Evolutionary conservation across 53 echinoderm and acorn worm genomes (phyloP).

Genomic region (Glandiceps talaboti): DNA sequence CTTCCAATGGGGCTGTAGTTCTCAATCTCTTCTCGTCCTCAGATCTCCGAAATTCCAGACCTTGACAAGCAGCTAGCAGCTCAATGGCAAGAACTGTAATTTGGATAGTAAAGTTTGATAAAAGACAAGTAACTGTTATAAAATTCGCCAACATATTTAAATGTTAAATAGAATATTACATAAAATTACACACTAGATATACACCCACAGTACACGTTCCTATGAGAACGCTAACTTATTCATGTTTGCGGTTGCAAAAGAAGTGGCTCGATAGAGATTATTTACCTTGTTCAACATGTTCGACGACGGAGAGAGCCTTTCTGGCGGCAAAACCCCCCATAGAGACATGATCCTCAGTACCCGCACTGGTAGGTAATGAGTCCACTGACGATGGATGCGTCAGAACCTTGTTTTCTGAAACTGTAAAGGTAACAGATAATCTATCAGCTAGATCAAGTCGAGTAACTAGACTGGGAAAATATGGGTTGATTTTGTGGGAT

Average conservation of each 20-base stretch:
- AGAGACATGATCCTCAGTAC: conserved; percentile 90
- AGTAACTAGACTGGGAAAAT: too few species aligned
- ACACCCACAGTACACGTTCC: too few species aligned
- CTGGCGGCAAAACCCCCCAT: conserved; percentile 96
- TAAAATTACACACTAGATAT: too few species aligned
- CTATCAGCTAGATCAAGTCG: too few species aligned
- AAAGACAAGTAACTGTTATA: too few species aligned
- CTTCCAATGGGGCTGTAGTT: conserved; percentile 84
- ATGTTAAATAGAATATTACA: too few species aligned
- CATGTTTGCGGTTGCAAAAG: too few species aligned
- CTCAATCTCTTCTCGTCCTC: conserved; percentile 72
- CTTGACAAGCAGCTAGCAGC: conserved; percentile 86
- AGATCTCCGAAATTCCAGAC: conserved; percentile 85
- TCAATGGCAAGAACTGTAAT: conserved; percentile 87
- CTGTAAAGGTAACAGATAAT: conserved; percentile 24
- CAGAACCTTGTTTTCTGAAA: conserved; percentile 95
- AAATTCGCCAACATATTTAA: too few species aligned
- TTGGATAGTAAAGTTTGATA: too few species aligned
- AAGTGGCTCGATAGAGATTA: background rate
- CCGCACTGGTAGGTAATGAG: conserved; percentile 81
- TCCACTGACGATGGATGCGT: conserved; percentile 97
- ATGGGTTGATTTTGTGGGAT: too few species aligned
- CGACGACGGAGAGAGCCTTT: conserved; percentile 73
- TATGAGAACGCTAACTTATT: too few species aligned
- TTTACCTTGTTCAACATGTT: conserved; percentile 89